Base-by-base conservation (phyloP, 2,113 vertebrate species). In the Chelonoidis abingdonii region DNA sequence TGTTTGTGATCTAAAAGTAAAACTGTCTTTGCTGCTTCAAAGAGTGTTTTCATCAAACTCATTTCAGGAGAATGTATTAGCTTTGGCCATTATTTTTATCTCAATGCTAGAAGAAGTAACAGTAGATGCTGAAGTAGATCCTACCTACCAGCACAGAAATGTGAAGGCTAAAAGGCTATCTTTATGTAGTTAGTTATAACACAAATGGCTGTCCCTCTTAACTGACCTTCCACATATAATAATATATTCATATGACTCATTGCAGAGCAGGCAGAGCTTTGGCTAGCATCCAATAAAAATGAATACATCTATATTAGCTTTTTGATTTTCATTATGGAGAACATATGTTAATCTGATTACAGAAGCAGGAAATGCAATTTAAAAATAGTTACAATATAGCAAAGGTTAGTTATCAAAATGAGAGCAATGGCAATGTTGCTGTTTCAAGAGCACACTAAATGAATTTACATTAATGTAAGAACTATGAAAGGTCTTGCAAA, bases 261-360 rank as follows among this genome's bases (percentile, higher is more conserved):
- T 3, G 14, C 5, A 53, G 19, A 92, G 62, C 65, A 65, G 72
- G 5, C 8, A 95, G 13, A 22, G 27, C 54, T 69, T 25, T 88
- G 78, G 4, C 57, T 78, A 78, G 72, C 27, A 69, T 89, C 62
- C 83, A 95, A 69, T 86, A 89, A 83, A 76, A 92, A 4, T 14
- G 79, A 90, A 89, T n/a, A 72, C 16, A 57, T 95, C 88, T 79
- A 3, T 59, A 94, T 91, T 92, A 93, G 83, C 57, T 89, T 89
- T 49, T 85, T 86, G 44, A 52, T 84, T 93, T 83, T 90, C 86
- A 89, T 94, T 93, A 53, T 54, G 53, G 69, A 83, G 16, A 95
- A 10, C 1, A 2, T 87, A 81, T 54, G 62, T 29, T 95, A 95
- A 89, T 57, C 44, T 83, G 83, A 57, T 65, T 92, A 92, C 31